Evolutionary conservation across 2,113 vertebrate species (phyloP).

Genomic region (Pygathrix nemaeus): DNA sequence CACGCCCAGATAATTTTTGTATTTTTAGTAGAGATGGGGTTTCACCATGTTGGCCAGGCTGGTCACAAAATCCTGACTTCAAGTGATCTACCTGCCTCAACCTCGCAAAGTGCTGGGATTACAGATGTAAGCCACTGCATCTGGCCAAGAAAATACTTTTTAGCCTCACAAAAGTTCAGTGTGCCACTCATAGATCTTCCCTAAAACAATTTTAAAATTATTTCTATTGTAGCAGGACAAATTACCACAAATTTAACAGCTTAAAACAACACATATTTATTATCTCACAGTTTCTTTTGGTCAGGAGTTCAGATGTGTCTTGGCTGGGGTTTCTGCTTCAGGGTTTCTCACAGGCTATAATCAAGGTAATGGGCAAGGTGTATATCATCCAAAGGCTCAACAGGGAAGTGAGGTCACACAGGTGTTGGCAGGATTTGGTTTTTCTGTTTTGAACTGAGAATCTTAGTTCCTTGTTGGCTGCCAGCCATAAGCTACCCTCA

Average conservation of each 20-base stretch:
- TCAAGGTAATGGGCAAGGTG: neutral
- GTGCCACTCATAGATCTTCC: neutral
- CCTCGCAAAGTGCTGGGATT: neutral
- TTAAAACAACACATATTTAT: neutral
- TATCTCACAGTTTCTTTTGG: neutral
- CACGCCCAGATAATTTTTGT: neutral
- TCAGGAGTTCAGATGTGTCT: neutral
- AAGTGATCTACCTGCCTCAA: neutral
- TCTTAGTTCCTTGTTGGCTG: neutral
- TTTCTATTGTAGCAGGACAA: neutral
- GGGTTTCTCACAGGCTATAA: neutral
- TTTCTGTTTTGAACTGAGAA: neutral
- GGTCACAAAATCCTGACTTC: neutral
- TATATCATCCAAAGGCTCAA: neutral
- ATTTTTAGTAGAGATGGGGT: neutral
- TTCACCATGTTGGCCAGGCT: neutral
- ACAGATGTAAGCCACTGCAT: neutral
- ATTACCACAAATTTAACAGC: neutral
- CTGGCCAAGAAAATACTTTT: neutral
- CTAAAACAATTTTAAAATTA: neutral
- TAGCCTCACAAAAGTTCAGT: neutral
- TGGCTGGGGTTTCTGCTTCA: neutral
- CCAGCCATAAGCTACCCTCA: neutral
- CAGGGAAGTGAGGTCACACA: neutral
- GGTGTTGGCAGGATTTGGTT: neutral